A percentile compares a stretch with the other conserved stretches of the same genome.
These are phyloP conservation scores for Argyresthia albistria DNA, from an alignment of 2,888 invertebrate species.

Conservation along the genomic window DNA sequence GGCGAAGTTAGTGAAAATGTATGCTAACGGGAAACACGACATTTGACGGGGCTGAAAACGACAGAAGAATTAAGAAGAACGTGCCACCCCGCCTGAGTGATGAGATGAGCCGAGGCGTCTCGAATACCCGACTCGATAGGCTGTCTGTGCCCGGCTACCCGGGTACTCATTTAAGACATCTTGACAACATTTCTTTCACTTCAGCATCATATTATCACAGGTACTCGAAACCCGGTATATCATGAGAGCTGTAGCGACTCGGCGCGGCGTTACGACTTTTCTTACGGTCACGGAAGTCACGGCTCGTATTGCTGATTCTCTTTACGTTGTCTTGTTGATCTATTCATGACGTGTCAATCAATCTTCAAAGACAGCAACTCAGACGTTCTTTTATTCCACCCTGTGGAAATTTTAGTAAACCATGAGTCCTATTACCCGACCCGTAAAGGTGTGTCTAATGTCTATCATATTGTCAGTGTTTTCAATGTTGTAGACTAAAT, in stretches of 20 bases:
- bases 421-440: neutral
- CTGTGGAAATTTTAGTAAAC: neutral
- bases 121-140: neutral
- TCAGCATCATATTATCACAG: no score
- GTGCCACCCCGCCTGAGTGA: slow-evolving; percentile 16
- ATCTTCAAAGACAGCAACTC: slow-evolving; percentile 13
- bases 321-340: slow-evolving; percentile 38
- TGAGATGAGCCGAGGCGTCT: slow-evolving; percentile 9
- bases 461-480: no score
- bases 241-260: no score
- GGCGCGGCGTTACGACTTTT: no score
- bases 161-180: no score
- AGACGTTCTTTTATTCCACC: neutral
- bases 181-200: no score
- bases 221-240: no score
- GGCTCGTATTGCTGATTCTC: slow-evolving; percentile 44
- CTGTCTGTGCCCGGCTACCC: no score
- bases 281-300: slow-evolving; percentile 25
- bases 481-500: no score
- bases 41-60: slow-evolving; percentile 68
- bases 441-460: no score
- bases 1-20: slow-evolving; percentile 51
- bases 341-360: slow-evolving; percentile 48
- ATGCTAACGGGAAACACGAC: slow-evolving; percentile 66
- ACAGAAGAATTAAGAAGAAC: slow-evolving; percentile 62